Conservation (phyloP, 2,113 vertebrate species). For the Chionomys nivalis region DNA sequence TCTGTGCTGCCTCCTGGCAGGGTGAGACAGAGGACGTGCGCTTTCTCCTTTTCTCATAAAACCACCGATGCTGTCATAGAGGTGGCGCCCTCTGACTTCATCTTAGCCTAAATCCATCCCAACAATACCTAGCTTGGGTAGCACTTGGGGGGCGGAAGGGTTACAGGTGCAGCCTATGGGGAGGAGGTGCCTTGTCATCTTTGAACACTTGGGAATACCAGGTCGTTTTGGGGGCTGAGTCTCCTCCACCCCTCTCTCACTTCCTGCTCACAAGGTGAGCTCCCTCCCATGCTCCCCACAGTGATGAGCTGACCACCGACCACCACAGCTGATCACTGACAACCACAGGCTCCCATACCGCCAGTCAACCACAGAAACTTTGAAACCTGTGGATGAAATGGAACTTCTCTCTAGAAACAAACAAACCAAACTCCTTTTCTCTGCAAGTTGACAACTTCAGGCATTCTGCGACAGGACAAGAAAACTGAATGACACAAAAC, state of each 20-base stretch:
- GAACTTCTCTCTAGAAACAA: not conserved
- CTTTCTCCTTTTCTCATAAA: not conserved
- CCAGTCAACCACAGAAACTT: not conserved
- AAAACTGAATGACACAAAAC: not conserved
- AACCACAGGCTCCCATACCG: not conserved
- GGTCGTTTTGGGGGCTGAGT: too few species aligned
- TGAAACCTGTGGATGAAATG: not conserved
- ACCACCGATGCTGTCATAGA: not conserved
- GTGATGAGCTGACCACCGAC: not conserved
- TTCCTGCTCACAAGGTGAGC: not conserved
- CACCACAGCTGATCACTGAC: not conserved
- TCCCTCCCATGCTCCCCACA: not conserved
- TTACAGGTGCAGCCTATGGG: not conserved
- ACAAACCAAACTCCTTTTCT: not conserved
- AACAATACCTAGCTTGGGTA: not conserved
- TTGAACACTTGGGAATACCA: not conserved
- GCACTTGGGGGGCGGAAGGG: too few species aligned
- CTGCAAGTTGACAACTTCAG: not conserved
- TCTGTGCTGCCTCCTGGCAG: not conserved
- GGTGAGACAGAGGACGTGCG: accelerated
- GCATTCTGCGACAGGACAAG: not conserved
- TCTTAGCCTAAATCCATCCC: not conserved
- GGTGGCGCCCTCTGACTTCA: not conserved
- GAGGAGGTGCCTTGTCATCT: not conserved
- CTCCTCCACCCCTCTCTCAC: not conserved